Evolutionary conservation across 2,888 invertebrate genomes (phyloP), one percentile per base, ranked within the genome.

Genomic region (Cephus sareptanus): DNA sequence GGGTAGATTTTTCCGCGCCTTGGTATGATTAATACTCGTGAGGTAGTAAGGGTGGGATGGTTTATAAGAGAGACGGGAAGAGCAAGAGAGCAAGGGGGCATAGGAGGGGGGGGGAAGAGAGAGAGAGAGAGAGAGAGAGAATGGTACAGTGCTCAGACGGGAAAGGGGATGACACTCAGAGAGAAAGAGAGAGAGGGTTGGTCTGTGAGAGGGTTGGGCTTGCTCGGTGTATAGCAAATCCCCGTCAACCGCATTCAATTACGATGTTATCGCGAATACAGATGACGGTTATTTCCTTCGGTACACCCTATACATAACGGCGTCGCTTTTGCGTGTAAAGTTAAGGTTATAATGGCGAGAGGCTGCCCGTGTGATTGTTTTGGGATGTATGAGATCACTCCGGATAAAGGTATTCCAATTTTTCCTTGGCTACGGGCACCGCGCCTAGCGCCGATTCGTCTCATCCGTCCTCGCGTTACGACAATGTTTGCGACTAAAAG

Each of bases 271-370:
- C 91, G 90, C 91, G 91, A 90, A 91, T 91, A 91, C 90, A 91
- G 91, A 91, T 91, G 91, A 91, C 91, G 91, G 91, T 91, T 91
- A 91, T 91, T 91, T 91, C 91, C 91, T 91, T 90, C 89, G 91
- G 91, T 91, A 91, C 91, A 91, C 91, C 91, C 91, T 90, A 90
- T 90, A 81, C 83, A 83, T 81, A 85, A 76, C 79, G 76, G 35
- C 74, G 80, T 77, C 84, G 82, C 85, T 83, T 81, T 84, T 84
- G 84, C 83, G 84, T 81, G 85, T 81, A 81, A 87, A 87, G 86
- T 86, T 83, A 84, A 84, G 84, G 86, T 83, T 81, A 84, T 86
- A 86, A 87, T 86, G 86, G 85, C 83, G 82, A 81, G 83, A 85
- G 86, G 84, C 87, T 88, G 88, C 83, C 88, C 89, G 88, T 90